Percentiles rank a stretch among this genome's conserved stretches.
These are phyloP conservation scores for Drosophila gunungcola DNA, from an alignment of 1,140 invertebrate genomes.

Conservation along the genomic window DNA sequence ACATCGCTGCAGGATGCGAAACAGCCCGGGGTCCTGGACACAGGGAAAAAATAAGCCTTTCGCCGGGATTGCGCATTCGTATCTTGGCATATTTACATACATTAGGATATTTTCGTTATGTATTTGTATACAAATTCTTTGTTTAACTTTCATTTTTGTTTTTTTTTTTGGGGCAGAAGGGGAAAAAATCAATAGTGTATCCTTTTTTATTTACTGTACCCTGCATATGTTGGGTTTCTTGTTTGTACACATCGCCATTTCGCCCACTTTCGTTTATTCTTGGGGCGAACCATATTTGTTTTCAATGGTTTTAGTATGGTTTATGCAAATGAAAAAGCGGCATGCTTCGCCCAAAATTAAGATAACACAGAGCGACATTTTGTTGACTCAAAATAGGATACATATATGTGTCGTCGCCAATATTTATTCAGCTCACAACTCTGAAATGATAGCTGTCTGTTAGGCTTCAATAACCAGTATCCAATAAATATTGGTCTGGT, in stretches of 20 bases:
- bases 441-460: conserved; percentile 9
- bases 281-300: conserved; percentile 43
- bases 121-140: conserved; percentile 49
- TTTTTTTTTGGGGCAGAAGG: neutral
- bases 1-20: conserved; percentile 24
- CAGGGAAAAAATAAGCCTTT: neutral
- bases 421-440: conserved; percentile 26
- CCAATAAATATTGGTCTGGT: conserved; percentile 6
- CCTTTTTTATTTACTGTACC: conserved; percentile 43
- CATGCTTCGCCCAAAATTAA: conserved; percentile 32
- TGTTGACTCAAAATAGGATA: conserved; percentile 15
- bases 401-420: conserved; percentile 10
- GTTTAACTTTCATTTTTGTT: conserved; percentile 37
- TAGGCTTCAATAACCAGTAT: conserved; percentile 5
- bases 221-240: conserved; percentile 31
- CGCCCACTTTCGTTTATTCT: conserved; percentile 18
- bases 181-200: conserved; percentile 50
- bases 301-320: conserved; percentile 56
- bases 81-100: conserved; percentile 43
- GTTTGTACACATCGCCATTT: conserved; percentile 16
- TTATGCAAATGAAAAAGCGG: conserved; percentile 65
- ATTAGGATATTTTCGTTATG: conserved; percentile 27
- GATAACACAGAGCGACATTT: neutral
- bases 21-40: conserved; percentile 21
- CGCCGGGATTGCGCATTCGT: conserved; percentile 22